phyloP scores from a whole-genome alignment of 30 jellyfish, hydroid and myxozoan species.

The Chrysaora quinquecirrha region DNA sequence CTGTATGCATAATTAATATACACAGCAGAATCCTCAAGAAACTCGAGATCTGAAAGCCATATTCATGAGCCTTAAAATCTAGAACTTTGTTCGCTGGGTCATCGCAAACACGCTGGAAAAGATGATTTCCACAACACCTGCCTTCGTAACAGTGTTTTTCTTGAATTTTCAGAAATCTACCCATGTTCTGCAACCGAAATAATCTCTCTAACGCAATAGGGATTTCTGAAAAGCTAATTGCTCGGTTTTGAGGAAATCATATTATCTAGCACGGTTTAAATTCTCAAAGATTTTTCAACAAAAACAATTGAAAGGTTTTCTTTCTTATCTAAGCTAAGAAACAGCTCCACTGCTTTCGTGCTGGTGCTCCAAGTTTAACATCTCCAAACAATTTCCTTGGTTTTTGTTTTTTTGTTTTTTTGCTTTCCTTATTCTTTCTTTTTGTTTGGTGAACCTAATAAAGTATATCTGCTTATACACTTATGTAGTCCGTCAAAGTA shows the following conservation, averaged over 20 bases:
- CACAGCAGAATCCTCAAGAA: conserved; percentile 52
- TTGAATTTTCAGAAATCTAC: neutral
- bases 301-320: neutral
- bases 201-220: neutral
- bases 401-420: neutral
- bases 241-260: neutral
- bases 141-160: too few species aligned
- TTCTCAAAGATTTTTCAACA: neutral
- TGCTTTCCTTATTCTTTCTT: neutral
- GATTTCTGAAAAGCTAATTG: neutral
- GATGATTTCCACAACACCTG: too few species aligned
- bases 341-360: too few species aligned
- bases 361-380: too few species aligned
- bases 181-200: neutral
- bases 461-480: too few species aligned
- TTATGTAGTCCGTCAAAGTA: too few species aligned
- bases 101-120: conserved; percentile 68
- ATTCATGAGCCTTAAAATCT: conserved; percentile 49
- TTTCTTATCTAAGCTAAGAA: neutral
- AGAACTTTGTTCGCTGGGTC: conserved; percentile 70
- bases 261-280: neutral
- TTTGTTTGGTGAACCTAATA: neutral
- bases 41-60: neutral
- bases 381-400: too few species aligned
- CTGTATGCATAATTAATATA: conserved; percentile 40